Base-by-base conservation (phyloP, 1,140 invertebrate genomes). In the Anoplolepis gracilipes region DNA sequence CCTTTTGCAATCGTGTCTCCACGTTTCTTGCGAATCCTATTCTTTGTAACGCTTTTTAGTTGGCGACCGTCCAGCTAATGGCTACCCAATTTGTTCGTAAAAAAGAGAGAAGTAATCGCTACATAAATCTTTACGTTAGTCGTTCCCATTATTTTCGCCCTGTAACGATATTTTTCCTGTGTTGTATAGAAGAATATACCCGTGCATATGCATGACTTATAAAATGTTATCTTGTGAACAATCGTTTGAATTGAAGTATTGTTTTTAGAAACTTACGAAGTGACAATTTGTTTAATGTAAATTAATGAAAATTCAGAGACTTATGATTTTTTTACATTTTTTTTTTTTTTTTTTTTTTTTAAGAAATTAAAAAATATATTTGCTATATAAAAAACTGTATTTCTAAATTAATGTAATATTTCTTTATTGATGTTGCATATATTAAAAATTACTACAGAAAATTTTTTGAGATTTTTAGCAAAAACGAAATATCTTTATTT, bases 51-150 rank as follows among this genome's bases (percentile, higher is more conserved):
- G 25, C 33, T 13, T 13, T 76, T 28, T 10, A 36, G 42, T 65
- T 67, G 61, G 42, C 76, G 8, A 13, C 16, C 33, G 30, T 72
- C 64, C 49, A 81, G 19, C 33, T 59, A 81, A 79, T 22, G 46
- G 10, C 22, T 25, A 42, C 70, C 19, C 46, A 70, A 79, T 81
- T 78, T 70, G 33, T 57, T 70, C 42, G 22, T 39, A 28, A 39
- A 70, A 69, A 72, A 57, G 16, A 25, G n/a, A 8, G 16, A 70
- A 55, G 25, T 59, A 57, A 57, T 81, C 33, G 49, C 33, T 39
- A 81, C 19, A 59, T 72, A 57, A 81, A 70, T 69, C 46, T 79
- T 70, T 55, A 16, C n/a, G n/a, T 57, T 36, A 53, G 2, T 36
- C 30, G 16, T 67, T 42, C 8, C 11, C 57, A 59, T 36, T 36